A percentile compares a stretch with the other conserved stretches of the same genome.
Conservation (phyloP, 2,888 invertebrate species). For the Drosophila mulleri region DNA sequence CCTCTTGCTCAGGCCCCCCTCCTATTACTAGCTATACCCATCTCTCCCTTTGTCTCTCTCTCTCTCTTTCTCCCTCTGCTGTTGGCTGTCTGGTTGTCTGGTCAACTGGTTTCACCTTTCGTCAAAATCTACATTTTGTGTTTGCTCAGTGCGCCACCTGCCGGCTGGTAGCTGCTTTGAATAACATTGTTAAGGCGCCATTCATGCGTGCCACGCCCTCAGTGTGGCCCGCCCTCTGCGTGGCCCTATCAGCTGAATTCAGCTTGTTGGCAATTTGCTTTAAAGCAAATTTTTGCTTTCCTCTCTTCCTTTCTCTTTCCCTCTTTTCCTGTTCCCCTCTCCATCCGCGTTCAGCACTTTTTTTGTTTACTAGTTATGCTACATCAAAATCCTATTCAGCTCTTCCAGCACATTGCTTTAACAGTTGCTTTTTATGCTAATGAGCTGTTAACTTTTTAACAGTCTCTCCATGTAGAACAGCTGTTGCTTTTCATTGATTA, state of each 20-base stretch:
- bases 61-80: not conserved
- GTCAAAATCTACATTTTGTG: slow-evolving; percentile 47
- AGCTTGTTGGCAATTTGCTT: not conserved
- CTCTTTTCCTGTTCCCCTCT: not conserved
- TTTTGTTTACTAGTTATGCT: not conserved
- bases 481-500: slow-evolving; percentile 10
- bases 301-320: not conserved
- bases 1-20: not conserved
- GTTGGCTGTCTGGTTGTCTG: slow-evolving; percentile 14
- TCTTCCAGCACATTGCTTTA: not conserved
- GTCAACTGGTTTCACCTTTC: slow-evolving; percentile 72
- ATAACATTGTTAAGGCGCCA: slow-evolving; percentile 65
- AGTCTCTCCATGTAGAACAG: not conserved
- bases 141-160: slow-evolving; percentile 42
- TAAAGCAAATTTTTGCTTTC: not conserved
- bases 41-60: not conserved
- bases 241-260: not conserved
- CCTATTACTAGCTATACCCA: not conserved
- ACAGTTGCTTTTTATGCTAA: slow-evolving; percentile 3
- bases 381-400: slow-evolving; percentile 2
- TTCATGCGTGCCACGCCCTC: slow-evolving; percentile 33
- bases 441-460: slow-evolving; percentile 13
- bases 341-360: not conserved
- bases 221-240: too few species aligned
- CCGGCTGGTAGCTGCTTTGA: slow-evolving; percentile 53